A percentile compares a stretch with the other conserved stretches of the same genome.
These are phyloP conservation scores for Corythoichthys haematopterus DNA, from an alignment of 2,113 vertebrate species.

Conservation along the genomic window DNA sequence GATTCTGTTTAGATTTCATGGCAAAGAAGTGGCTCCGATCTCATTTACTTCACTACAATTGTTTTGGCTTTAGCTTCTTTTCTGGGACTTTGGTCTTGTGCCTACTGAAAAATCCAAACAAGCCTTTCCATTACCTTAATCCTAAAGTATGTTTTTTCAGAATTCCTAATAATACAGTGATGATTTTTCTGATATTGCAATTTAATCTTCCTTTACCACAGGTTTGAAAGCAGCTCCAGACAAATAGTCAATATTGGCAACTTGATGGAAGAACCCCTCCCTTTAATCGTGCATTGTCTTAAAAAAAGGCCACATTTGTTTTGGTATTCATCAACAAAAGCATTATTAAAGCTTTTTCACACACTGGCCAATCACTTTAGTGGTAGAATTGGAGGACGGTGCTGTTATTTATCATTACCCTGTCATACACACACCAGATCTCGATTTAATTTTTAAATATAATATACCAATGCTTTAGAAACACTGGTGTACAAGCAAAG, in stretches of 20 bases:
- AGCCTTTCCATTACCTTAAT: neutral
- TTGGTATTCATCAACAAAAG: neutral
- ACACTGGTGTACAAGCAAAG: too few species aligned
- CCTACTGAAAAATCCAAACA: neutral
- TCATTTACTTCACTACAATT: slow-evolving; percentile 27
- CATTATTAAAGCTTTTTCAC: neutral
- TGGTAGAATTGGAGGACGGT: neutral
- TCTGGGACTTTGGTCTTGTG: neutral
- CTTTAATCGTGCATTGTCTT: neutral
- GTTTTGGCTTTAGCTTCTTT: slow-evolving; percentile 7
- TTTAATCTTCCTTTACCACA: neutral
- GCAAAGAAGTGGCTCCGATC: slow-evolving; percentile 33
- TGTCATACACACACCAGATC: too few species aligned
- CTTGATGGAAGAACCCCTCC: too few species aligned
- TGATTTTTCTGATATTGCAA: neutral
- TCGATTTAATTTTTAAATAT: too few species aligned
- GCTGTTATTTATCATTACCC: too few species aligned
- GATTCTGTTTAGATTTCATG: slow-evolving; percentile 38
- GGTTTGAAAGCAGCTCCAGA: slow-evolving; percentile 1
- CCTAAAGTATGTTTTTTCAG: neutral
- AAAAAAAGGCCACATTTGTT: neutral
- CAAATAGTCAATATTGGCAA: neutral
- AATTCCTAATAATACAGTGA: neutral
- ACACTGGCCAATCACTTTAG: neutral
- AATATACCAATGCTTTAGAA: too few species aligned